Conservation (phyloP, 2,888 invertebrate genomes). For the Drosophila aldrichi region DNA sequence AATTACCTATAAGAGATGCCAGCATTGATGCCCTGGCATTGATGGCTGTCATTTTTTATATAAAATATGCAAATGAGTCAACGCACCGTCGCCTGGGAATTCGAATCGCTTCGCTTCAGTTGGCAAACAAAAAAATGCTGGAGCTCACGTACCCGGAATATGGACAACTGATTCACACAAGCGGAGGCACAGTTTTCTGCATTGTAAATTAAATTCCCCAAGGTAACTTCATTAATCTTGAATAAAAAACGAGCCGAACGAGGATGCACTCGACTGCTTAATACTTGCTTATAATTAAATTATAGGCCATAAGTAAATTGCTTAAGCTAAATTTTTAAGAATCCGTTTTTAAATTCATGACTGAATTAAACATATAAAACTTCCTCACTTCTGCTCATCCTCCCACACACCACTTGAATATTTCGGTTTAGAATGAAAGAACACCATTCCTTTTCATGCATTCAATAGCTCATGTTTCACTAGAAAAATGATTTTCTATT, state of each 20-base stretch:
- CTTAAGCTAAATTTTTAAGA: neutral
- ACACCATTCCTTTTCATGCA: neutral
- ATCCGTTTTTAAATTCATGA: neutral
- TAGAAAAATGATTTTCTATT: neutral
- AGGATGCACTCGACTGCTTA: neutral
- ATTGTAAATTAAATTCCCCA: constrained; percentile 65
- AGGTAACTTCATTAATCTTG: constrained; percentile 65
- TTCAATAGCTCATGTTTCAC: neutral
- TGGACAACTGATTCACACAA: constrained; percentile 29
- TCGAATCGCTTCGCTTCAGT: constrained; percentile 19
- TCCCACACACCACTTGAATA: neutral
- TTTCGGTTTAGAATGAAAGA: neutral
- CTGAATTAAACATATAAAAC: neutral
- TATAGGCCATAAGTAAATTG: no score
- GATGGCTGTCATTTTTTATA: constrained; percentile 42
- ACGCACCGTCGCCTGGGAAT: constrained; percentile 39
- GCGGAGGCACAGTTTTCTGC: constrained; percentile 27
- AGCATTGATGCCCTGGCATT: constrained; percentile 50
- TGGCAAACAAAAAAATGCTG: constrained; percentile 20
- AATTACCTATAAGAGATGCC: constrained; percentile 52
- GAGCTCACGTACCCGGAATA: constrained; percentile 19
- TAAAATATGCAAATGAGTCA: constrained; percentile 57
- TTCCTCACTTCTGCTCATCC: no score
- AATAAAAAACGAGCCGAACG: constrained; percentile 12
- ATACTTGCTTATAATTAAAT: neutral